Evolutionary conservation across 37 sponge, comb jelly and placozoan genomes (phyloP).

Genomic region (Ephydatia muelleri): DNA sequence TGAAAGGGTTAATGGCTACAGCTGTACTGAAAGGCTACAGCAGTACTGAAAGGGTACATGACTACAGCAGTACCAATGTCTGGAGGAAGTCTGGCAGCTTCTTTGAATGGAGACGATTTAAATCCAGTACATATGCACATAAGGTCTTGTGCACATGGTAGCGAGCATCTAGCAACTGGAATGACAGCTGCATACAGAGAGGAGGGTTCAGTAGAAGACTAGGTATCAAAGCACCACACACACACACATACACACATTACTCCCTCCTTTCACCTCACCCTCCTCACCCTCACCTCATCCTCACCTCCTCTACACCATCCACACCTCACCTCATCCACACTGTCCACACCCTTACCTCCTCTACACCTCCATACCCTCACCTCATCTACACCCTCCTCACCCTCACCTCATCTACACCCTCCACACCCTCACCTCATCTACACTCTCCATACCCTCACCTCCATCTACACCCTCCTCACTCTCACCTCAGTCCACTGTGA

Average conservation of each 20-base stretch:
- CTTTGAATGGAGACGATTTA: conserved; percentile 64
- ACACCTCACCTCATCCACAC: not conserved
- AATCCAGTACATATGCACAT: conserved; percentile 63
- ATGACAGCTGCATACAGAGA: conserved; percentile 32
- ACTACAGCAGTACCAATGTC: conserved; percentile 55
- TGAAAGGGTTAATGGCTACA: not conserved
- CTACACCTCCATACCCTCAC: not conserved
- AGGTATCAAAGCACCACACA: too few relatives aligned
- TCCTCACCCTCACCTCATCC: not conserved
- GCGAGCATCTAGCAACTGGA: conserved; percentile 65
- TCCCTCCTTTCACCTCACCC: not conserved
- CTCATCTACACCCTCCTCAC: not conserved
- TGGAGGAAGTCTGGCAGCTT: conserved; percentile 71
- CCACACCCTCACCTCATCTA: not conserved
- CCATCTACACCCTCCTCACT: not conserved
- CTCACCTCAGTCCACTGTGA: conserved; percentile 48
- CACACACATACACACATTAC: not conserved
- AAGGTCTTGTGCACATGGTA: conserved; percentile 52
- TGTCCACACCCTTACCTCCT: not conserved
- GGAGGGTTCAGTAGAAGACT: not conserved
- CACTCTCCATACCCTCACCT: not conserved
- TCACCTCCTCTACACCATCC: not conserved
- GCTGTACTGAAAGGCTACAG: not conserved
- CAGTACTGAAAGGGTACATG: not conserved
- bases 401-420: not conserved